Conservation (phyloP, 2,113 vertebrate genomes). For the Ictalurus furcatus region DNA sequence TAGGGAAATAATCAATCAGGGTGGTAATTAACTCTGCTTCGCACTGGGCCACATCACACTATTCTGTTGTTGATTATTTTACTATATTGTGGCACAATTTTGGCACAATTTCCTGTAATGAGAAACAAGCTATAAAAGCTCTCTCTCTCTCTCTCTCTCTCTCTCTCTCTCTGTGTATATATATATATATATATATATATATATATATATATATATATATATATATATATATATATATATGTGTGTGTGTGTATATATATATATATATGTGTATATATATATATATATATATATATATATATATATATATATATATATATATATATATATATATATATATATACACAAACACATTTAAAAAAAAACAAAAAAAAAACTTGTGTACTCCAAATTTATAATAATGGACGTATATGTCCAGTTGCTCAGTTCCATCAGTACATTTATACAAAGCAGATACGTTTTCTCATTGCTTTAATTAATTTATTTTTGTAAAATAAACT, state of each 20-base stretch:
- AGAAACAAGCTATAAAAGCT: not conserved
- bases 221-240: too few species aligned
- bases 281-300: too few species aligned
- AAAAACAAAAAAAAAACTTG: not conserved
- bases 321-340: too few species aligned
- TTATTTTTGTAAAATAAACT: not conserved
- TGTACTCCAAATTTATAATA: not conserved
- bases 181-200: not conserved
- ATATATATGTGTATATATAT: too few species aligned
- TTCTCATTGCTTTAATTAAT: not conserved
- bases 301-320: too few species aligned
- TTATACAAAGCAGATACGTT: not conserved
- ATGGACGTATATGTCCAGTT: not conserved
- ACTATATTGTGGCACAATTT: too few species aligned
- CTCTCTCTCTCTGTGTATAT: too few species aligned
- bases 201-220: too few species aligned
- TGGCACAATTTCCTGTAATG: not conserved
- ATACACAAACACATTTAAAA: too few species aligned
- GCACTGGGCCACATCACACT: not conserved
- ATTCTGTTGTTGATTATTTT: not conserved
- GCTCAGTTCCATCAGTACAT: not conserved
- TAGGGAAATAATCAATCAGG: not conserved
- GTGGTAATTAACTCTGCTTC: not conserved
- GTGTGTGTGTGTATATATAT: too few species aligned
- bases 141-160: too few species aligned